These are phyloP conservation scores for Formica selysi DNA, from an alignment of 1,140 invertebrate species.

Conservation along the genomic window DNA sequence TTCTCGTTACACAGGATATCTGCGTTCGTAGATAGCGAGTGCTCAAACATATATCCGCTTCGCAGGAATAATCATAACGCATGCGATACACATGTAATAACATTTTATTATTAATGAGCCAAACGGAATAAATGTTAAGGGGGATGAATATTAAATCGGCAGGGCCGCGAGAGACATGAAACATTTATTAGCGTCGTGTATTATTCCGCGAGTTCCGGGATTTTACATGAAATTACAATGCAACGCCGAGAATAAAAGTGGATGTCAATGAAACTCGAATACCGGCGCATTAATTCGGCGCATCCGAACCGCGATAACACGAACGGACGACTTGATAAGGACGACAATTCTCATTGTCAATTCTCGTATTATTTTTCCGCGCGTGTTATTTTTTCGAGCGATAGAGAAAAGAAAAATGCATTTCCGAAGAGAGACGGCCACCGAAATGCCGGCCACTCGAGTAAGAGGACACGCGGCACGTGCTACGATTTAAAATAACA, in stretches of 20 bases:
- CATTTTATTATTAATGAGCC: constrained; percentile 45
- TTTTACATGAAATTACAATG: constrained; percentile 22
- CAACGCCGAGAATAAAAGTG: background rate
- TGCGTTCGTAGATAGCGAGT: background rate
- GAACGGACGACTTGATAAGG: background rate
- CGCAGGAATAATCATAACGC: constrained; percentile 6
- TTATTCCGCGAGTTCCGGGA: constrained; percentile 21
- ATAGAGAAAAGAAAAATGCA: background rate
- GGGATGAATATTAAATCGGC: constrained; percentile 48
- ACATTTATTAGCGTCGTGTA: constrained; percentile 24
- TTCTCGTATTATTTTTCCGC: background rate
- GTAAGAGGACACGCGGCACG: constrained; percentile 65
- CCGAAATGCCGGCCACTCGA: constrained; percentile 5
- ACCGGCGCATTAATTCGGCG: background rate
- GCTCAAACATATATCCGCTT: background rate
- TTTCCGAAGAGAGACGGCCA: background rate
- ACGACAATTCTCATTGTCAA: background rate
- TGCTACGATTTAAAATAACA: constrained; percentile 67
- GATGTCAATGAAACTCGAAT: constrained; percentile 12
- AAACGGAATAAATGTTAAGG: constrained; percentile 37
- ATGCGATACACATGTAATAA: constrained; percentile 14
- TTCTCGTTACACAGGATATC: background rate
- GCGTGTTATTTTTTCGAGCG: background rate
- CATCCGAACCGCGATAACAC: background rate
- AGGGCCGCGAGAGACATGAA: constrained; percentile 14